Percentiles rank a stretch among this genome's conserved stretches.
phyloP scores from a whole-genome alignment of 2,888 invertebrate species.

The Drosophila ezoana region DNA sequence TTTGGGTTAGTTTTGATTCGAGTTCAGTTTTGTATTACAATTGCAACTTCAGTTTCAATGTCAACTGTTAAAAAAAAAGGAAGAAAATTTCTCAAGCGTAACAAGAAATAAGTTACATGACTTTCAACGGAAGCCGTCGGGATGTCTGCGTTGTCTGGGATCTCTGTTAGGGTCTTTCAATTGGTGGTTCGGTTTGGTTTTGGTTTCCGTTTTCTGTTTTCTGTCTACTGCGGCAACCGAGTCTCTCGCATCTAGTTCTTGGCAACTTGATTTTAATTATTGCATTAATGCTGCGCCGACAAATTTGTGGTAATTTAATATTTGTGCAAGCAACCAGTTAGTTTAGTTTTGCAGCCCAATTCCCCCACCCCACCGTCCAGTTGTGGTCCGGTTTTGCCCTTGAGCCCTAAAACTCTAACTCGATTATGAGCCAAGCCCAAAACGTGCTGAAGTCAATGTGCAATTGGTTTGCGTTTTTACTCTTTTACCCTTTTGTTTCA shows the following conservation, averaged over 20 bases:
- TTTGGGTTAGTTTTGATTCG: conserved; percentile 73
- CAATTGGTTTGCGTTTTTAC: conserved; percentile 58
- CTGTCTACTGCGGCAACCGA: conserved; percentile 18
- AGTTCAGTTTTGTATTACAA: conserved; percentile 72
- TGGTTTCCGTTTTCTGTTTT: conserved; percentile 30
- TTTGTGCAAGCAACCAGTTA: conserved; percentile 58
- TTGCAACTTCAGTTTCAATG: conserved; percentile 77
- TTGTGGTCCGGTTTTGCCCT: conserved; percentile 46
- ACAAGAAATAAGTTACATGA: conserved; percentile 79
- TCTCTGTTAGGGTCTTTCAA: conserved; percentile 43
- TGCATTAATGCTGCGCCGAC: conserved; percentile 77
- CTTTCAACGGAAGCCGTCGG: conserved; percentile 67
- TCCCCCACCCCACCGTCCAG: conserved; percentile 31
- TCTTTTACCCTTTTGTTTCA: conserved; percentile 61
- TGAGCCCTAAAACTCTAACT: conserved; percentile 34
- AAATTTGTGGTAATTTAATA: conserved; percentile 80
- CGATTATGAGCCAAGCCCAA: conserved; percentile 41
- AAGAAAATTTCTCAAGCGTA: conserved; percentile 78
- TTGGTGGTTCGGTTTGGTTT: conserved; percentile 33
- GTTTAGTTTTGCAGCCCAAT: conserved; percentile 44
- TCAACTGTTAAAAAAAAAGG: conserved; percentile 56
- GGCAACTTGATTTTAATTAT: conserved; percentile 79
- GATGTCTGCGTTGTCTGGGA: conserved; percentile 10
- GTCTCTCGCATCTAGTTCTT: conserved; percentile 47
- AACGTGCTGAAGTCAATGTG: conserved; percentile 70